These are phyloP conservation scores for Limnodromus scolopaceus DNA, from an alignment of 2,797 vertebrate genomes.

Conservation along the genomic window DNA sequence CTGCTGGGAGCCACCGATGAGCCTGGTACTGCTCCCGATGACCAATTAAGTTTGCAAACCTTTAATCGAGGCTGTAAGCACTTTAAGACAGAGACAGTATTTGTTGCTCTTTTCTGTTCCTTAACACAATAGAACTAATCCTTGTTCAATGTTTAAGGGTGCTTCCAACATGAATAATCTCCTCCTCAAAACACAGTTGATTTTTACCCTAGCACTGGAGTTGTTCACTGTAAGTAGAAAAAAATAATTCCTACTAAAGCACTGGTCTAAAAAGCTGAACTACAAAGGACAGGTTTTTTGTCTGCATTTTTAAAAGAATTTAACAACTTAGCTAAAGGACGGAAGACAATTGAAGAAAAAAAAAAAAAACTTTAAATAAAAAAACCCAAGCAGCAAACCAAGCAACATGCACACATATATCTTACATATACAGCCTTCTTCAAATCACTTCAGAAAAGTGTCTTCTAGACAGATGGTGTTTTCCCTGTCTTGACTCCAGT, in stretches of 20 bases:
- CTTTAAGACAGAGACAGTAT: neutral
- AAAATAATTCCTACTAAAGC: neutral
- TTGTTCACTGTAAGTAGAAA: neutral
- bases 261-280: neutral
- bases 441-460: conserved; percentile 36
- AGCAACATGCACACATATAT: neutral
- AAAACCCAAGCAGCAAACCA: neutral
- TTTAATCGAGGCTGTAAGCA: conserved; percentile 7
- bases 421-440: neutral
- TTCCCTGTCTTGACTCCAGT: conserved; percentile 63
- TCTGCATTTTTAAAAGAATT: neutral
- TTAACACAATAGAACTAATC: conserved; percentile 19
- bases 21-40: neutral
- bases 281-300: neutral
- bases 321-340: neutral
- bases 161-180: conserved; percentile 20
- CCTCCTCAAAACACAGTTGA: neutral
- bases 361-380: neutral
- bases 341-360: neutral
- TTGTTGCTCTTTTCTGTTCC: conserved; percentile 31
- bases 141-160: neutral
- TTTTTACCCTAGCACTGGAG: neutral
- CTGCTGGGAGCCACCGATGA: conserved; percentile 15
- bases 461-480: conserved; percentile 68
- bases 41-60: neutral